Base-by-base conservation (phyloP, 2,797 vertebrate genomes). In the Cygnus olor region DNA sequence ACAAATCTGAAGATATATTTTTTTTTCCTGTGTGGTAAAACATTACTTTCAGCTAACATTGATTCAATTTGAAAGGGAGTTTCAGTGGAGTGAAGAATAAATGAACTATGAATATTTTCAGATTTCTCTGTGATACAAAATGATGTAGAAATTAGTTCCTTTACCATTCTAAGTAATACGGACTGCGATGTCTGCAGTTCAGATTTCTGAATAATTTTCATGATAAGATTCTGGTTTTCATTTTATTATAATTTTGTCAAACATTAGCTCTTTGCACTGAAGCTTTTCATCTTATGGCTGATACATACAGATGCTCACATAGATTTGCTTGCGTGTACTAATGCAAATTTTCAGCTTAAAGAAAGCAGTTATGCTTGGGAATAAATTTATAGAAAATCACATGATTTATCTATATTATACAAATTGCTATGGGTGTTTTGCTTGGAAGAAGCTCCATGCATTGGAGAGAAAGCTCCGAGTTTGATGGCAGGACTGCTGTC, bases 1-100 rank as follows among this genome's bases (percentile, higher is more conserved):
- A 91, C 53, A 89, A 85, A 80, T 63, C 61, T 56, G 64, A 76
- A 88, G 63, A 72, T 63, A 19, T 6, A 42, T 65, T 63, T 74
- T 61, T 28, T 63, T 40, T 40, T 10, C 9, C 36, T 10, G 38
- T 47, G 63, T 79, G 58, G 74, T 32, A 82, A 94, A 88, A 79
- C 56, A 66, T 80, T 88, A 58, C 66, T 94, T 94, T 88, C 72
- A 84, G 54, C 77, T 84, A 92, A 94, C 60, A 49, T 3, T 88
- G 63, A 89, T 93, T 89, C 72, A 63, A 89, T 93, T 72, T 88
- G 91, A 93, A 91, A 64, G 66, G 70, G 13, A 89, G 45, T 79
- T 94, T 94, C 7, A 2, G 65, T 58, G 34, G 21, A 87, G 69
- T 85, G 69, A 92, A 61, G 66, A 91, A 80, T 60, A 93, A 91